Evolutionary conservation across 2,797 vertebrate genomes (phyloP).

Genomic region (Cyprinodon diabolis): DNA sequence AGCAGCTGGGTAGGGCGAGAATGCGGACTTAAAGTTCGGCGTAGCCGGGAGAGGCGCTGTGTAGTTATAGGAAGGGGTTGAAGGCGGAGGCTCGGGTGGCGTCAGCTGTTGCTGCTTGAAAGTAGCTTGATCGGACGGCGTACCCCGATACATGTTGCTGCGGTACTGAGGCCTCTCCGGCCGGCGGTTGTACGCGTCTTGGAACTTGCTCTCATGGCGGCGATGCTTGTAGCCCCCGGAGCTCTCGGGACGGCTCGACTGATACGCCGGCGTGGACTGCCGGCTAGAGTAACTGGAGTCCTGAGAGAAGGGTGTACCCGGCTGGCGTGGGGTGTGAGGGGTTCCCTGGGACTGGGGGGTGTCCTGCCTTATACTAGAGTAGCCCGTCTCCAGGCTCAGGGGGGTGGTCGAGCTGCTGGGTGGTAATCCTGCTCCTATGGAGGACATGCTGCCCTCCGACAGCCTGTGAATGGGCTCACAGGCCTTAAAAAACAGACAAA

Average conservation of each 20-base stretch:
- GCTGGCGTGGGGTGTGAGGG: conserved; percentile 89
- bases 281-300: conserved; percentile 96
- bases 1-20: conserved; percentile 92
- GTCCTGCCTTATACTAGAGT: conserved; percentile 94
- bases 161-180: conserved; percentile 93
- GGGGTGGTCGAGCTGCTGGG: conserved; percentile 90
- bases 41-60: conserved; percentile 86
- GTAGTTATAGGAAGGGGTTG: conserved; percentile 86
- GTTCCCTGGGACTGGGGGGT: conserved; percentile 94
- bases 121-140: conserved; percentile 76
- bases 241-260: conserved; percentile 84
- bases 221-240: conserved; percentile 87
- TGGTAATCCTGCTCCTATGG: conserved; percentile 82
- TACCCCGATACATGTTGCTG: conserved; percentile 78
- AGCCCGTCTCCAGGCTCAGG: conserved; percentile 94
- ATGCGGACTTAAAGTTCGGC: conserved; percentile 88
- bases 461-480: conserved; percentile 90
- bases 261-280: conserved; percentile 93
- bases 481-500: conserved; percentile 71
- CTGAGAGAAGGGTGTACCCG: conserved; percentile 94
- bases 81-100: conserved; percentile 89
- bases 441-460: conserved; percentile 85
- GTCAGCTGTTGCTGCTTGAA: conserved; percentile 88
- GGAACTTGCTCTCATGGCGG: conserved; percentile 93
- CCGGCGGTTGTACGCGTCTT: conserved; percentile 94